A percentile compares a stretch with the other conserved stretches of the same genome.
phyloP scores from a whole-genome alignment of 2,888 invertebrate species.

The Plemyria rubiginata region DNA sequence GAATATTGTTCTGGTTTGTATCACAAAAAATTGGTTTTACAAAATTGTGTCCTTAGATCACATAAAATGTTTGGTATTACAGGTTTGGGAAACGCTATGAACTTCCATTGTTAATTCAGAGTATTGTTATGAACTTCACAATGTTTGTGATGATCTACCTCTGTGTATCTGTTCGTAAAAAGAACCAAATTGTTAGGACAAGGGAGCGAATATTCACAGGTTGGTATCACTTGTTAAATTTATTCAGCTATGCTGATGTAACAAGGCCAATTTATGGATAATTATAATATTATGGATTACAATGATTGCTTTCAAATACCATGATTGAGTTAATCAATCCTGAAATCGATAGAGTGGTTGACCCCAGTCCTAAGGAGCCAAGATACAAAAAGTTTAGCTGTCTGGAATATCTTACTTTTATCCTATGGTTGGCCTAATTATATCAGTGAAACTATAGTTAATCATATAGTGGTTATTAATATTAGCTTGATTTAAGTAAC shows the following conservation, averaged over 20 bases:
- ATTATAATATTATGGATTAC: no score
- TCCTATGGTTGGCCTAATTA: not conserved
- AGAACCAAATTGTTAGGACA: conserved; percentile 90
- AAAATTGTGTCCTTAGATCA: not conserved
- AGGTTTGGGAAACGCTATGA: conserved; percentile 99
- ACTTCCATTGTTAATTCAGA: conserved; percentile 96
- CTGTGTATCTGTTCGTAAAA: conserved; percentile 94
- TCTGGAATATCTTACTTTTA: not conserved
- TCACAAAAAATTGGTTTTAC: conserved; percentile 2
- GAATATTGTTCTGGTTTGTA: conserved; percentile 98
- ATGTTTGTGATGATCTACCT: conserved; percentile 98
- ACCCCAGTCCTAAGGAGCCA: not conserved
- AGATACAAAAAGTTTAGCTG: not conserved
- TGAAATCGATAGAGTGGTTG: not conserved
- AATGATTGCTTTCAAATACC: not conserved
- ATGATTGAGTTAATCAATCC: no score
- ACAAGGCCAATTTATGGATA: not conserved
- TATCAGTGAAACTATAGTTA: not conserved
- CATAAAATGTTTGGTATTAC: conserved; percentile 54
- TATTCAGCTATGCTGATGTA: not conserved
- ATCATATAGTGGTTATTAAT: not conserved
- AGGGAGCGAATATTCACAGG: conserved; percentile 94
- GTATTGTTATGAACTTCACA: conserved; percentile 97
- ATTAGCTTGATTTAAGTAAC: not conserved
- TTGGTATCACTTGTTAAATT: conserved; percentile 67